Conservation (phyloP, 2,113 vertebrate species). For the Hydrochoerus hydrochaeris region DNA sequence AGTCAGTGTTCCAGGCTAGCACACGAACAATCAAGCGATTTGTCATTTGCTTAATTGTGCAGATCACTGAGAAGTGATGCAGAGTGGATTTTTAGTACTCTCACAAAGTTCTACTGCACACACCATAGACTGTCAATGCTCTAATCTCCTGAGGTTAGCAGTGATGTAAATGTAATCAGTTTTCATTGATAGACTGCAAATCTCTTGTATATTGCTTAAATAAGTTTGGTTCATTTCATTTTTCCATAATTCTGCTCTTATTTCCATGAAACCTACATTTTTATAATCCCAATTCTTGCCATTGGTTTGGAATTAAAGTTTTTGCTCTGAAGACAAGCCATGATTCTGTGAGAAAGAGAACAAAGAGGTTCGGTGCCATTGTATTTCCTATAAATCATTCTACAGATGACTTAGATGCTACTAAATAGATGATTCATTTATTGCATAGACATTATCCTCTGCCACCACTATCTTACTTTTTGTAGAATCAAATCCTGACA, state of each 20-base stretch:
- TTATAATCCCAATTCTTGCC: background rate
- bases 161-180: conserved; percentile 68
- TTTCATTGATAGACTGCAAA: conserved; percentile 71
- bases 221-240: conserved; percentile 61
- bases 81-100: conserved; percentile 21
- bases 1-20: conserved; percentile 61
- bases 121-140: background rate
- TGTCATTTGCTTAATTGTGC: conserved; percentile 72
- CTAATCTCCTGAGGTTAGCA: conserved; percentile 62
- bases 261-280: conserved; percentile 54
- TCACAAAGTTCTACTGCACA: conserved; percentile 50
- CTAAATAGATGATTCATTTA: conserved; percentile 60
- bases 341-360: background rate
- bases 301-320: conserved; percentile 37
- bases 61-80: conserved; percentile 60
- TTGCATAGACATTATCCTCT: background rate
- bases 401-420: conserved; percentile 50
- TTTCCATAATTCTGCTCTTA: background rate
- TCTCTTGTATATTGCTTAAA: conserved; percentile 59
- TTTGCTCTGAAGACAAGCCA: conserved; percentile 60
- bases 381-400: conserved; percentile 60
- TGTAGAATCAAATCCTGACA: conserved; percentile 57
- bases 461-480: conserved; percentile 12
- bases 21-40: conserved; percentile 54
- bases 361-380: background rate